Evolutionary conservation across 1,140 invertebrate species (phyloP), one percentile per base, ranked within the genome.

Genomic region (Micrasema minimum): DNA sequence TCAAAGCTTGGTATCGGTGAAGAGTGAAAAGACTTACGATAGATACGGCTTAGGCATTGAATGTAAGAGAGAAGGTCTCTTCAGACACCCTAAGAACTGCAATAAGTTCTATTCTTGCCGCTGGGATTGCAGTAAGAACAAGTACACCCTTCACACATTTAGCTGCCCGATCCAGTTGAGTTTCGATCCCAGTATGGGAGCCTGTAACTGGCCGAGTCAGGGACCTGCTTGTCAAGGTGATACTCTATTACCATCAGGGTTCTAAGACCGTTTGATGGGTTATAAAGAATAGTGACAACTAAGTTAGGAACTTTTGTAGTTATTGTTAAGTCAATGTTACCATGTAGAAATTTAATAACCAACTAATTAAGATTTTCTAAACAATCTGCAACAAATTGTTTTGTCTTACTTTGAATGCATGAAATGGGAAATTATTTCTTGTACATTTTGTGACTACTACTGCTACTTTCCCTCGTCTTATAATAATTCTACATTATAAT

Each of bases 41-140:
- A 79, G 85, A 9, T 88, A 87, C 70, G 86, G 86, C 12, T 84
- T 85, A 0, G 88, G 88, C n/a, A 78, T 87, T 3, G 88, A 92
- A 23, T 95, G 93, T 77, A 88, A 91, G 69, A 85, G 92, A 77
- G 87, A 92, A 5, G 93, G 93, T 76, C 85, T 95, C 0, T 95
- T 95, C 84, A 85, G 92, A 77, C 92, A 94, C 79, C 93, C 93
- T 0, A 90, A 90, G 62, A 87, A 91, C 68, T 94, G 93, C 77
- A 92, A 93, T 77, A 93, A 94, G 77, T 95, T 94, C 83, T 95
- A 94, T 77, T 88, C 92, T 35, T 95, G 93, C 78, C 88, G 91
- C 77, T 95, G 91, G 91, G 93, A 95, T 77, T 87, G 90, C 69
- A 91, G 88, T 80, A 91, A 93, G 72, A 89, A 93, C 71, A 88